Percentiles rank a stretch among this genome's conserved stretches.
Conservation (phyloP, 2,888 invertebrate genomes). For the Thyatira batis region DNA sequence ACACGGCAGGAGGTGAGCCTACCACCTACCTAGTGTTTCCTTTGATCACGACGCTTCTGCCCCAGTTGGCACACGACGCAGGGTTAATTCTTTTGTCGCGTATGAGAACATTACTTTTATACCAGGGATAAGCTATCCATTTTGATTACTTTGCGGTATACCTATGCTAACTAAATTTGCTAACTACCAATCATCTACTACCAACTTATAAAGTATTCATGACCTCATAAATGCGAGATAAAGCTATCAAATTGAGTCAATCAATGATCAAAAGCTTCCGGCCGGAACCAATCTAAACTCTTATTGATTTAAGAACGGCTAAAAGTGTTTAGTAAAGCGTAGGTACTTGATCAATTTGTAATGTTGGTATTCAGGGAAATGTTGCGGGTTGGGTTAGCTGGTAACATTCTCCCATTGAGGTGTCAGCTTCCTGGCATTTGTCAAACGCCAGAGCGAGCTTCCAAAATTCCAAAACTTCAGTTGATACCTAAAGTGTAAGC, state of each 20-base stretch:
- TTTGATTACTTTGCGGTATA: background rate
- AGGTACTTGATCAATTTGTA: background rate
- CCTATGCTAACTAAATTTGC: background rate
- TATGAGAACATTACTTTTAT: background rate
- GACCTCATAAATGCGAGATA: background rate
- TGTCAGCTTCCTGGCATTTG: too few relatives aligned
- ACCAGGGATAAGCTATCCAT: background rate
- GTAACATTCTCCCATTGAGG: too few relatives aligned
- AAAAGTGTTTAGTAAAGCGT: conserved; percentile 1
- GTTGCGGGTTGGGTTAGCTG: too few relatives aligned
- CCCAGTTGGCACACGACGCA: conserved; percentile 50
- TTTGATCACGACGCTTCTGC: conserved; percentile 59
- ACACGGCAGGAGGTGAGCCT: conserved; percentile 50
- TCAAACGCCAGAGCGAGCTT: too few relatives aligned
- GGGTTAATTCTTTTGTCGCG: conserved; percentile 49
- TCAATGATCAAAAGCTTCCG: background rate
- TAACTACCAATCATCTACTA: background rate
- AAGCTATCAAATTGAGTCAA: conserved; percentile 1
- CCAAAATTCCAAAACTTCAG: too few relatives aligned
- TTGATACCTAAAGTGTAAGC: too few relatives aligned
- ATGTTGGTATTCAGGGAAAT: background rate
- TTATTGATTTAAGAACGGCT: conserved; percentile 1
- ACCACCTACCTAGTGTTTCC: conserved; percentile 46
- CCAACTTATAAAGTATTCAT: background rate
- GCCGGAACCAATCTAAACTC: conserved; percentile 3